Conservation (phyloP, 1,140 invertebrate genomes). For the Psilanteris sp. region DNA sequence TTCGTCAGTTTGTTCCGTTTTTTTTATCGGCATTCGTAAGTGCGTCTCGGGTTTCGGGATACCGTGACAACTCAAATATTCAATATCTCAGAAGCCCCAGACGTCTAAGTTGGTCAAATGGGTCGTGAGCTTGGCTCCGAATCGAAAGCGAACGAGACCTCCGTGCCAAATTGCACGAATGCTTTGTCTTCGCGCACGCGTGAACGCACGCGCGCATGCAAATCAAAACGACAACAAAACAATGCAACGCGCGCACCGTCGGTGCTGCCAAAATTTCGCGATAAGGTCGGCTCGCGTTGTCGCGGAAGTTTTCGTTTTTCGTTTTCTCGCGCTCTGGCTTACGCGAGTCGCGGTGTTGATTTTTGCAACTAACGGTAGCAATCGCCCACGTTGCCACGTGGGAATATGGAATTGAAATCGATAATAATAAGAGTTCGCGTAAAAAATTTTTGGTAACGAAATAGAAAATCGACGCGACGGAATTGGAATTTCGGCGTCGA, state of each 20-base stretch:
- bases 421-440: too few relatives aligned
- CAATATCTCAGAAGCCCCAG: constrained; percentile 44
- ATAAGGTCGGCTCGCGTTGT: constrained; percentile 4
- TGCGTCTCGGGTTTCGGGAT: constrained; percentile 30
- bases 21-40: constrained; percentile 8
- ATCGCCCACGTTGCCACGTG: too few relatives aligned
- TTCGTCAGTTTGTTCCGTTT: too few relatives aligned
- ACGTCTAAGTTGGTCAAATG: constrained; percentile 61
- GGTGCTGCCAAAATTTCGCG: constrained; percentile 12
- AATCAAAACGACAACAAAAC: constrained; percentile 51
- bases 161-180: constrained; percentile 57
- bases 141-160: constrained; percentile 56
- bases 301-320: neutral
- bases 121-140: constrained; percentile 63
- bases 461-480: too few relatives aligned
- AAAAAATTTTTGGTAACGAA: too few relatives aligned
- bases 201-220: constrained; percentile 15
- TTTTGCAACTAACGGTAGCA: too few relatives aligned
- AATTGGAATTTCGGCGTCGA: too few relatives aligned
- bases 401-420: too few relatives aligned
- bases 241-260: constrained; percentile 4
- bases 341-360: too few relatives aligned
- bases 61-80: constrained; percentile 42
- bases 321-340: too few relatives aligned
- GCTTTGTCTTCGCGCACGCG: constrained; percentile 57